Evolutionary conservation across 2,888 invertebrate genomes (phyloP), one percentile per base, ranked within the genome.

Genomic region (Morpho helenor): DNA sequence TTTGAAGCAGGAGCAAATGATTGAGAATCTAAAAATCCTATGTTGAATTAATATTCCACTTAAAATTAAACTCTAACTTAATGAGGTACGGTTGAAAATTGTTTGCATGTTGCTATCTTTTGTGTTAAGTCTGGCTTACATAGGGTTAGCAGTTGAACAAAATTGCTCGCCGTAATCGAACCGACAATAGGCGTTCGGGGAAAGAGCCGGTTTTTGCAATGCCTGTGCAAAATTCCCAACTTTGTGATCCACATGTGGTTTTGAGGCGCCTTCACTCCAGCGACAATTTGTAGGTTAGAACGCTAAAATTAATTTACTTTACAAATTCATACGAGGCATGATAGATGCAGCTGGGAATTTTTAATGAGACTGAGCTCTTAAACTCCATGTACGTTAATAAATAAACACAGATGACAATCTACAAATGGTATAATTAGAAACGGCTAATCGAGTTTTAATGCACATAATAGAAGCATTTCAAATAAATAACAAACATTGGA

Each of bases 151-250:
- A 79, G 83, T 76, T 80, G 77, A 76, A 78, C 83, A 77, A 83
- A 87, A 87, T 87, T 86, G 87, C 84, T 80, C 81, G 79, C 77
- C 74, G 82, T 82, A 82, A 83, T 82, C 80, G 80, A 71, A 75
- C 68, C 76, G 76, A 89, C 89, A 90, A 90, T 84, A 79, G 87
- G 72, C 71, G 76, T 89, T 90, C 89, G 77, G 80, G 77, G 89
- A 89, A 84, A 68, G 76, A 74, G 63, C 66, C 70, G 72, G 75
- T 84, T 86, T 87, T 87, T 87, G 84, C 82, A 70, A 76, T 69
- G 76, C 74, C 78, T 81, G 79, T 80, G 87, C 85, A 79, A 87
- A 85, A 86, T 87, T 84, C 78, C 72, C 68, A 75, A 73, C 68
- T 71, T 72, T 71, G 69, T 73, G 43, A 62, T 74, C 73, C 74